These are phyloP conservation scores for Psephotus haematonotus DNA, from an alignment of 2,113 vertebrate species.

Conservation along the genomic window DNA sequence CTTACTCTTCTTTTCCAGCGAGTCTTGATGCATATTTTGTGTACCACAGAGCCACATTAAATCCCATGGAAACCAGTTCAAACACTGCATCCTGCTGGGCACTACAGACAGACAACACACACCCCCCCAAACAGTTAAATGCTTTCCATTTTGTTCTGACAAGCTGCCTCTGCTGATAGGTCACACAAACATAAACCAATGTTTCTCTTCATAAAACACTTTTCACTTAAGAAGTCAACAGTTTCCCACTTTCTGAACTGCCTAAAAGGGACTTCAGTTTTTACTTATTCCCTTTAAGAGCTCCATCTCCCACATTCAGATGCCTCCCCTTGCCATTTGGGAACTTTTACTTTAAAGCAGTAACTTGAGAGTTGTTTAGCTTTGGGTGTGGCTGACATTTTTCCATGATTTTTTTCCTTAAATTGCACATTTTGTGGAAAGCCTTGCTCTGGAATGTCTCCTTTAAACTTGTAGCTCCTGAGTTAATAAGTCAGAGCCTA, in stretches of 20 bases:
- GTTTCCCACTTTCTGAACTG: background rate
- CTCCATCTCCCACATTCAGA: background rate
- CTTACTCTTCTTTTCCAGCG: constrained; percentile 97
- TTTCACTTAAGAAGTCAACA: background rate
- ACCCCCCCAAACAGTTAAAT: background rate
- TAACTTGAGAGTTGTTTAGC: constrained; percentile 17
- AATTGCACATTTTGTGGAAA: constrained; percentile 18
- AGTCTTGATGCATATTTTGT: constrained; percentile 95
- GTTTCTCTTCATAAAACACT: background rate
- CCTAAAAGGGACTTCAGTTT: background rate
- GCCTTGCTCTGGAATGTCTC: background rate
- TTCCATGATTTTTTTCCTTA: background rate
- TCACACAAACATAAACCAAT: background rate
- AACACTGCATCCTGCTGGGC: constrained; percentile 96
- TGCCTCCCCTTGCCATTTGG: background rate
- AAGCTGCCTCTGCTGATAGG: background rate
- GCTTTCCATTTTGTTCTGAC: background rate
- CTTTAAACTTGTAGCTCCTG: background rate
- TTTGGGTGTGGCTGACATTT: constrained; percentile 48
- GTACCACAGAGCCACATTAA: constrained; percentile 95
- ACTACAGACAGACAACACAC: constrained; percentile 69
- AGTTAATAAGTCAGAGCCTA: background rate
- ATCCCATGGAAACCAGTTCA: constrained; percentile 93
- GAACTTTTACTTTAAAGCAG: constrained; percentile 41
- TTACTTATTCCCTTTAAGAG: background rate